Conservation (phyloP, 2,113 vertebrate species). For the Cyprinus carpio region DNA sequence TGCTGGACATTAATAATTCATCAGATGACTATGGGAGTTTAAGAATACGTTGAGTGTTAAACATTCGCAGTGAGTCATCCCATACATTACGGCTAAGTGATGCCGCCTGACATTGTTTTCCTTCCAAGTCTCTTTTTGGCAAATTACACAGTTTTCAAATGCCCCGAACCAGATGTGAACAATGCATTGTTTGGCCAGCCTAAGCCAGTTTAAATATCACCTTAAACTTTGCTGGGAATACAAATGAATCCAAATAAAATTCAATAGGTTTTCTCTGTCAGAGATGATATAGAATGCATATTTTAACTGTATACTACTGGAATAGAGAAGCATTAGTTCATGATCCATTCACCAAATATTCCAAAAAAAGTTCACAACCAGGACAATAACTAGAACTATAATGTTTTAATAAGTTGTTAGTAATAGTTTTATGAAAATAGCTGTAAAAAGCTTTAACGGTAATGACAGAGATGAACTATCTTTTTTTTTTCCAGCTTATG, state of each 20-base stretch:
- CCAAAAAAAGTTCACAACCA: not conserved
- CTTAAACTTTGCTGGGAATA: conserved; percentile 19
- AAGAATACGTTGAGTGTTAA: conserved; percentile 15
- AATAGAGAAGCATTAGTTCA: not conserved
- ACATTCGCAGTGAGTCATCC: conserved; percentile 13
- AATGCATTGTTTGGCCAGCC: conserved; percentile 17
- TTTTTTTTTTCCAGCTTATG: not conserved
- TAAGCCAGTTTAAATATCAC: conserved; percentile 18
- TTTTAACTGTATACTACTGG: not conserved
- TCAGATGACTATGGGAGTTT: not conserved
- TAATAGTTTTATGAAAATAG: not conserved
- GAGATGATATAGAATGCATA: not conserved
- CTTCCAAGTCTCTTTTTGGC: not conserved
- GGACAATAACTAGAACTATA: no score
- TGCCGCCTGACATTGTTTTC: not conserved
- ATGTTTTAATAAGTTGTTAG: no score
- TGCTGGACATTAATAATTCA: conserved; percentile 6
- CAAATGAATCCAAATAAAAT: not conserved
- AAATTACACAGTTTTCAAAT: not conserved
- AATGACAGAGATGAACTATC: not conserved
- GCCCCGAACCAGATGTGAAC: conserved; percentile 5
- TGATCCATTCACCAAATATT: not conserved
- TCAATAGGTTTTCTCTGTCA: not conserved
- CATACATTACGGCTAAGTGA: conserved; percentile 7
- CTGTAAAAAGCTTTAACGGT: not conserved